A percentile compares a stretch with the other conserved stretches of the same genome.
phyloP scores from a whole-genome alignment of 2,797 vertebrate species.

The Falco concolor region DNA sequence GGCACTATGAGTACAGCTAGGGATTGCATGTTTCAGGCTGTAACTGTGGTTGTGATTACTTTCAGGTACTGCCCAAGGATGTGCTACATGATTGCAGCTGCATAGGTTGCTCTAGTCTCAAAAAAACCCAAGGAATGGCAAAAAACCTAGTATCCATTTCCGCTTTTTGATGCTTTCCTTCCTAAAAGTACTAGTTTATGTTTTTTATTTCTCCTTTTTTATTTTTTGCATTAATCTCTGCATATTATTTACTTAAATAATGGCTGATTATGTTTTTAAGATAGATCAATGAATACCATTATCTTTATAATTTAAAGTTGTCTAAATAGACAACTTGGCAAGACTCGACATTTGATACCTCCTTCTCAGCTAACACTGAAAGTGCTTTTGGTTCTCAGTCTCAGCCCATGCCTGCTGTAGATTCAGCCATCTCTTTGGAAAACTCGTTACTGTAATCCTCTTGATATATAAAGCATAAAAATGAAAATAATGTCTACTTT shows the following conservation, averaged over 20 bases:
- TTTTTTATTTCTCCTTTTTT: neutral
- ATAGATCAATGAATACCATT: neutral
- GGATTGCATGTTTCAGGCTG: neutral
- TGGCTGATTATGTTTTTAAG: neutral
- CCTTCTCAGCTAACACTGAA: neutral
- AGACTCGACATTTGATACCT: neutral
- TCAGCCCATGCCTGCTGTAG: neutral
- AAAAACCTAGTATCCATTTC: neutral
- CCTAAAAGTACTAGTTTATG: neutral
- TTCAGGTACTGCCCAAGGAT: neutral
- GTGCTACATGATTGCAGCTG: neutral
- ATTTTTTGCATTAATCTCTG: neutral
- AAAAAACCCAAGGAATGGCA: neutral
- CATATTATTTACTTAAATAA: neutral
- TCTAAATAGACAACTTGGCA: neutral
- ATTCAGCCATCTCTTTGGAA: neutral
- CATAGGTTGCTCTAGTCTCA: neutral
- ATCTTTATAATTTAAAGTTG: neutral
- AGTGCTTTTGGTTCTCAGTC: neutral
- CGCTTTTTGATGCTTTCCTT: neutral
- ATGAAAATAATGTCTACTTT: neutral
- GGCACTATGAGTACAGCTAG: rapidly evolving
- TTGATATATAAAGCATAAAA: neutral
- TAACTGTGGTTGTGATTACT: neutral
- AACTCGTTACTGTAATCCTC: neutral